Conservation (phyloP, 2,113 vertebrate genomes). For the Fulica atra region DNA sequence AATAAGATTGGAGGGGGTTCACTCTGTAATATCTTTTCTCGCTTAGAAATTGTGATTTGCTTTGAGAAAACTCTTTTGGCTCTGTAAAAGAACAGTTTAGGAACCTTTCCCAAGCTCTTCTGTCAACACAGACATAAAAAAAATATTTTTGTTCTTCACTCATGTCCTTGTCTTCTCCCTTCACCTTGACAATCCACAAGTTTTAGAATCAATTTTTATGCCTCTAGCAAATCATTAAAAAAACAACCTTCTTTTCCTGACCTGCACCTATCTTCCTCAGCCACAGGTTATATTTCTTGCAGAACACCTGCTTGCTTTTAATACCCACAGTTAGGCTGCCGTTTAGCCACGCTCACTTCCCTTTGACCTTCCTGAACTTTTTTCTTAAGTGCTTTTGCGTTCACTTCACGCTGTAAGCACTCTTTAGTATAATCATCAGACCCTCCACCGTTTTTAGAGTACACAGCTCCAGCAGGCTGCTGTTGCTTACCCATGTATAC, state of each 20-base stretch:
- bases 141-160: neutral
- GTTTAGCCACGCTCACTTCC: neutral
- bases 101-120: neutral
- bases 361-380: neutral
- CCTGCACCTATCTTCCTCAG: neutral
- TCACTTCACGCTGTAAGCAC: neutral
- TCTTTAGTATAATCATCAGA: neutral
- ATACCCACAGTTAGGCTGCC: neutral
- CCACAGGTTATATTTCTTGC: neutral
- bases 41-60: neutral
- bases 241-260: neutral
- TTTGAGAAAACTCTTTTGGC: neutral
- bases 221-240: neutral
- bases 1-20: neutral
- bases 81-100: neutral
- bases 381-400: neutral
- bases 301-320: neutral
- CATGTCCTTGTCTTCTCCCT: neutral
- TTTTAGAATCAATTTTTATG: neutral
- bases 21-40: neutral
- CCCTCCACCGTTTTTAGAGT: neutral
- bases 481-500: neutral
- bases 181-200: neutral
- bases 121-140: neutral
- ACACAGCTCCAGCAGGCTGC: neutral